phyloP scores from a whole-genome alignment of 2,888 invertebrate genomes.

The Meliscaeva auricollis region DNA sequence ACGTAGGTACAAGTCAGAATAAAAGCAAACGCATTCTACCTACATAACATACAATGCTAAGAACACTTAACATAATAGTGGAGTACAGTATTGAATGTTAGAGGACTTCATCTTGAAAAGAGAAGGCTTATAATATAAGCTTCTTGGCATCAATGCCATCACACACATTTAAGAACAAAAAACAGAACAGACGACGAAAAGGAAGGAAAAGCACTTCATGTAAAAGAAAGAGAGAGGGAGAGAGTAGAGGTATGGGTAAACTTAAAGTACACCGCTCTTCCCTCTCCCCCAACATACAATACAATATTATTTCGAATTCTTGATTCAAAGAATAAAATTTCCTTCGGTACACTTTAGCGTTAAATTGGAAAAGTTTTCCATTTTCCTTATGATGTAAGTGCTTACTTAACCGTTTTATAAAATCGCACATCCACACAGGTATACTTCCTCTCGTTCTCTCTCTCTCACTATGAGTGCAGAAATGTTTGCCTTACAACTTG shows the following conservation, averaged over 20 bases:
- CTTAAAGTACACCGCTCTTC: no score
- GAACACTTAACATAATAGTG: no score
- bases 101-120: background rate
- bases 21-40: no score
- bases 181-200: background rate
- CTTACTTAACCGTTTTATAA: conserved; percentile 55
- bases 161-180: no score
- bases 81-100: background rate
- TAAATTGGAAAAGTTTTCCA: conserved; percentile 75
- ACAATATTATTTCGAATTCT: conserved; percentile 71
- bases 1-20: no score
- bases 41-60: no score
- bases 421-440: background rate
- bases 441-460: background rate
- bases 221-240: no score
- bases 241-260: no score
- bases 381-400: conserved; percentile 67
- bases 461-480: no score
- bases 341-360: conserved; percentile 56
- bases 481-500: conserved; percentile 1
- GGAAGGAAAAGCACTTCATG: no score
- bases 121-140: conserved; percentile 6
- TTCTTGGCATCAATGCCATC: conserved; percentile 11
- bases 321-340: conserved; percentile 63
- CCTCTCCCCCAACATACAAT: conserved; percentile 24